Evolutionary conservation across 1,140 invertebrate genomes (phyloP).

Genomic region (Hycleus phaleratus): DNA sequence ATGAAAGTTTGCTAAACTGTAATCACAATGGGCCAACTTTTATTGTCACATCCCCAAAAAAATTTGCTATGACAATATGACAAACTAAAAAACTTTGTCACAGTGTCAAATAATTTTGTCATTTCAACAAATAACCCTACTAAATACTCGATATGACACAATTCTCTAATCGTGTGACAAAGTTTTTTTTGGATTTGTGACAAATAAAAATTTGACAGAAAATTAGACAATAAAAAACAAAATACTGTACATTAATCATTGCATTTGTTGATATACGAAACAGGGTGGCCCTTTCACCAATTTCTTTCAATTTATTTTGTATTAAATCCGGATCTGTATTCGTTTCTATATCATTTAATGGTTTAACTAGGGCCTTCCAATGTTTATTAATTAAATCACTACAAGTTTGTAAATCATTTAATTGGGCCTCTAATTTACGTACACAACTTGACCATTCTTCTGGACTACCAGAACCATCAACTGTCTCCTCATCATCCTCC

Average conservation of each 20-base stretch:
- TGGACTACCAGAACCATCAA: slow-evolving; percentile 35
- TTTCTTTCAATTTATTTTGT: slow-evolving; percentile 58
- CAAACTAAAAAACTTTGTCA: too few species aligned
- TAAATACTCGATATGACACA: too few species aligned
- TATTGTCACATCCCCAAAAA: too few species aligned
- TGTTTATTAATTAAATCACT: slow-evolving; percentile 85
- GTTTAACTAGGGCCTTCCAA: slow-evolving; percentile 72
- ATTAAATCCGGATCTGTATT: slow-evolving; percentile 50
- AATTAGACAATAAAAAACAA: too few species aligned
- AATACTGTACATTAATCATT: slow-evolving; percentile 78
- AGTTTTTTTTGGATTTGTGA: too few species aligned
- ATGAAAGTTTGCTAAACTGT: too few species aligned
- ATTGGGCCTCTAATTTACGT: slow-evolving; percentile 46
- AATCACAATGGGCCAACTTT: neutral
- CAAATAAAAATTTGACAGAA: too few species aligned
- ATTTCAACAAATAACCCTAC: too few species aligned
- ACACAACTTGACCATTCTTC: slow-evolving; percentile 54
- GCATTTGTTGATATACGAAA: slow-evolving; percentile 91
- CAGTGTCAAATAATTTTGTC: too few species aligned
- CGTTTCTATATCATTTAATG: slow-evolving; percentile 75
- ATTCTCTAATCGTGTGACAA: too few species aligned
- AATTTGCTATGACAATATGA: too few species aligned
- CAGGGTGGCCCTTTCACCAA: slow-evolving; percentile 83
- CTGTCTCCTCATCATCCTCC: slow-evolving; percentile 70
- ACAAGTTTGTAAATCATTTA: slow-evolving; percentile 86